These are phyloP conservation scores for Aphaenogaster floridana DNA, from an alignment of 1,140 invertebrate species.

Conservation along the genomic window DNA sequence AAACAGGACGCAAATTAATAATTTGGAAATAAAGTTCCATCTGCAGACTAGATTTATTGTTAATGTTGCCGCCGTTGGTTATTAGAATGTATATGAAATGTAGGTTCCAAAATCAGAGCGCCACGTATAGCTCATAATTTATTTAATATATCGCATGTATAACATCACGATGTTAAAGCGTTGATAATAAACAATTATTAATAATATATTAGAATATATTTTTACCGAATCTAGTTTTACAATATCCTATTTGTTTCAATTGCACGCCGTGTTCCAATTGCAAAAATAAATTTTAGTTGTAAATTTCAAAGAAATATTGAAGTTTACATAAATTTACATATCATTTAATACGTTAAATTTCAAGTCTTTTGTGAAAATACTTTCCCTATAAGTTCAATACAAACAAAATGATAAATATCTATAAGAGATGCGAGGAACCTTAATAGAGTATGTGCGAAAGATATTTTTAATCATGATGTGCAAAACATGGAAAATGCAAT, in stretches of 20 bases:
- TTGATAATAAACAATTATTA: constrained; percentile 51
- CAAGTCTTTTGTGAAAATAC: constrained; percentile 4
- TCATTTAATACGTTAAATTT: background rate
- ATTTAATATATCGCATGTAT: constrained; percentile 19
- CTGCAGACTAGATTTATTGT: constrained; percentile 15
- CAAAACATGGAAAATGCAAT: constrained; percentile 52
- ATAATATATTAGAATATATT: constrained; percentile 24
- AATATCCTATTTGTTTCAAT: background rate
- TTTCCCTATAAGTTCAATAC: background rate
- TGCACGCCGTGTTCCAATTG: background rate
- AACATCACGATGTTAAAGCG: constrained; percentile 22
- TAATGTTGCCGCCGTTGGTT: background rate
- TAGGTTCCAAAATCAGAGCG: constrained; percentile 34
- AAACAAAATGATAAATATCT: background rate
- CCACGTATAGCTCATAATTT: background rate
- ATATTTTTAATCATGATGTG: constrained; percentile 41
- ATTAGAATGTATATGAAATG: constrained; percentile 21
- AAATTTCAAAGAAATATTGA: background rate
- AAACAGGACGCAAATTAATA: constrained; percentile 1
- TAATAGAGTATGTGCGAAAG: background rate
- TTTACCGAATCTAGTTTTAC: constrained; percentile 12
- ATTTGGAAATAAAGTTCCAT: constrained; percentile 18
- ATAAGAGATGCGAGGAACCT: background rate
- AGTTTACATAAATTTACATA: background rate
- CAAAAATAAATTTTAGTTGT: background rate